Conservation (phyloP, 2,113 vertebrate genomes). For the Craseonycteris thonglongyai region DNA sequence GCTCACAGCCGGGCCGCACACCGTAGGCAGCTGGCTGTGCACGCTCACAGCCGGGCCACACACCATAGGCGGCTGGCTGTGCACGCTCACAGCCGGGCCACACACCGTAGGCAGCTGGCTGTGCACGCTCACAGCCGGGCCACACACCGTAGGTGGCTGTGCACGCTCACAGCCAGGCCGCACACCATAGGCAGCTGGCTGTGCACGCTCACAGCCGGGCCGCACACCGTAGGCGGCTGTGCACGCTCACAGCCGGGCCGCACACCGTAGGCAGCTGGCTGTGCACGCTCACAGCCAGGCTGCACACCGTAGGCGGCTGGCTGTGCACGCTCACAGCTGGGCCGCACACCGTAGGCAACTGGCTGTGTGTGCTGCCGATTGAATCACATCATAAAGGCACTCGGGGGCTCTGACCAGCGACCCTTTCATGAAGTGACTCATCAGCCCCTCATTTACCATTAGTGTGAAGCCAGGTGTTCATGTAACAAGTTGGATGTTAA, state of each 20-base stretch:
- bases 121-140: slow-evolving; percentile 10
- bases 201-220: slow-evolving; percentile 10
- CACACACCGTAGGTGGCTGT: no score
- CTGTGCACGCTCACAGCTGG: slow-evolving; percentile 49
- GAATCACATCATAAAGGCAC: slow-evolving; percentile 54
- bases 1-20: slow-evolving; percentile 33
- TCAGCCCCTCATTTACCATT: slow-evolving; percentile 46
- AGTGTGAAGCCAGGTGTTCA: slow-evolving; percentile 36
- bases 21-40: slow-evolving; percentile 30
- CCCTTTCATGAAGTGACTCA: slow-evolving; percentile 52
- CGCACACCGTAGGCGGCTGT: no score
- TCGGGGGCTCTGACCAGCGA: slow-evolving; percentile 47
- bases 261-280: slow-evolving; percentile 31
- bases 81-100: slow-evolving; percentile 39
- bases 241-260: slow-evolving; percentile 40
- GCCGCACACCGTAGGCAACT: slow-evolving; percentile 23
- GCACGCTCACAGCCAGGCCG: slow-evolving; percentile 40
- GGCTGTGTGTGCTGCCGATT: no score
- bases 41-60: no score
- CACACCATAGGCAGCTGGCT: slow-evolving; percentile 37
- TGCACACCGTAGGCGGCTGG: slow-evolving; percentile 24
- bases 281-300: slow-evolving; percentile 46
- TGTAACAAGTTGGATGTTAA: slow-evolving; percentile 31
- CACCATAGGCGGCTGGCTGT: no score
- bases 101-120: slow-evolving; percentile 36